These are phyloP conservation scores for Syngnathoides biaculeatus DNA, from an alignment of 2,113 vertebrate species.

Conservation along the genomic window DNA sequence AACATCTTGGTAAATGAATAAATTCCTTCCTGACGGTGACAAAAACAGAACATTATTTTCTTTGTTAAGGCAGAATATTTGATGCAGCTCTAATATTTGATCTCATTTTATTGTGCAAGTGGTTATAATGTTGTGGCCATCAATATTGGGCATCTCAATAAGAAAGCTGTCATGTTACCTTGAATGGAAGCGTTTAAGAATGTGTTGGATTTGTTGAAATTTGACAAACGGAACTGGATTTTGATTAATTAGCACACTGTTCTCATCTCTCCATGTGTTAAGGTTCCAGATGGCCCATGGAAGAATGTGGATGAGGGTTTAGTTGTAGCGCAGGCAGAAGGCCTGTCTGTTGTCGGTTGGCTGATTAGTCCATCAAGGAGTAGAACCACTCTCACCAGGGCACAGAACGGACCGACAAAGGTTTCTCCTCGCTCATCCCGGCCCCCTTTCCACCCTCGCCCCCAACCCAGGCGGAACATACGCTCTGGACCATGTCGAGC, in stretches of 20 bases:
- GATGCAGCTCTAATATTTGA: no score
- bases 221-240: neutral
- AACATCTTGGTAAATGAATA: neutral
- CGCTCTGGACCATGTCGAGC: conserved; percentile 87
- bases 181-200: neutral
- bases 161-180: neutral
- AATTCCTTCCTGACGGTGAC: neutral
- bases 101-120: neutral
- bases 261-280: conserved; percentile 55
- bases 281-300: conserved; percentile 66
- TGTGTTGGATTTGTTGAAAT: neutral
- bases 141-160: neutral
- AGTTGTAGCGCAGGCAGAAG: conserved; percentile 64
- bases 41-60: neutral
- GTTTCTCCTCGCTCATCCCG: conserved; percentile 51
- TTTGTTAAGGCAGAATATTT: neutral
- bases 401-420: conserved; percentile 53
- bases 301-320: conserved; percentile 71
- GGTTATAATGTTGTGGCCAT: neutral
- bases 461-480: conserved; percentile 57
- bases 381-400: conserved; percentile 57
- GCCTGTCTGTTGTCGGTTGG: conserved; percentile 68
- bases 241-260: conserved; percentile 31
- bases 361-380: conserved; percentile 49
- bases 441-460: conserved; percentile 65